Percentiles rank a stretch among this genome's conserved stretches.
Evolutionary conservation across 2,797 vertebrate species (phyloP).

Genomic region (Alca torda): DNA sequence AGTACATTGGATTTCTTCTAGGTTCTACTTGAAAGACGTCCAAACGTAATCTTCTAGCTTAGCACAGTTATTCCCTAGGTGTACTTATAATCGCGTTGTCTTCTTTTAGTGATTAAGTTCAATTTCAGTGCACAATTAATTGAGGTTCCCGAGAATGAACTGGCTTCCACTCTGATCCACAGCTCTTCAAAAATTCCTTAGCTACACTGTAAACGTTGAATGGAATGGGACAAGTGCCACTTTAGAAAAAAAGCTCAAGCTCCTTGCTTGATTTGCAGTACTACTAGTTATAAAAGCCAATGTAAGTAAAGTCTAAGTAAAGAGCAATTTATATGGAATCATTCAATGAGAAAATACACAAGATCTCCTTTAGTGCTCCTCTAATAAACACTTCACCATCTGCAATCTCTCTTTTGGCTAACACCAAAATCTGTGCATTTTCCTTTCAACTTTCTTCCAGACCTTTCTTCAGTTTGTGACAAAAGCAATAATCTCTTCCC

Average conservation of each 20-base stretch:
- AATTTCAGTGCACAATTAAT: not conserved
- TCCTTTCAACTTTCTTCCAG: not conserved
- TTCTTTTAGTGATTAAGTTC: not conserved
- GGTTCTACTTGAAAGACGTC: not conserved
- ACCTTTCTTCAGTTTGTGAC: not conserved
- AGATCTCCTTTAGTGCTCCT: not conserved
- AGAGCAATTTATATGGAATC: not conserved
- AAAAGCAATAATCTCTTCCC: not conserved
- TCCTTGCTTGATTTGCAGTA: not conserved
- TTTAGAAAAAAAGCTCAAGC: not conserved
- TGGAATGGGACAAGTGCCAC: not conserved
- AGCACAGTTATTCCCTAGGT: not conserved
- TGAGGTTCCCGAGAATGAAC: not conserved
- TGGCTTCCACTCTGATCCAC: not conserved
- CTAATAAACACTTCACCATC: not conserved
- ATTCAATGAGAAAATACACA: not conserved
- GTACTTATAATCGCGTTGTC: not conserved
- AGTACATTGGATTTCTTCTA: not conserved
- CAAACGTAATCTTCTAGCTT: not conserved
- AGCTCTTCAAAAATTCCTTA: not conserved
- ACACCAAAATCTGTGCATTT: not conserved
- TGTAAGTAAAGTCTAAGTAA: not conserved
- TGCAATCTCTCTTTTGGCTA: not conserved
- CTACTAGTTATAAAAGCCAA: not conserved
- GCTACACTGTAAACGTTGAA: not conserved